Conservation (phyloP, 2,113 vertebrate species). For the Corydoras sp. region DNA sequence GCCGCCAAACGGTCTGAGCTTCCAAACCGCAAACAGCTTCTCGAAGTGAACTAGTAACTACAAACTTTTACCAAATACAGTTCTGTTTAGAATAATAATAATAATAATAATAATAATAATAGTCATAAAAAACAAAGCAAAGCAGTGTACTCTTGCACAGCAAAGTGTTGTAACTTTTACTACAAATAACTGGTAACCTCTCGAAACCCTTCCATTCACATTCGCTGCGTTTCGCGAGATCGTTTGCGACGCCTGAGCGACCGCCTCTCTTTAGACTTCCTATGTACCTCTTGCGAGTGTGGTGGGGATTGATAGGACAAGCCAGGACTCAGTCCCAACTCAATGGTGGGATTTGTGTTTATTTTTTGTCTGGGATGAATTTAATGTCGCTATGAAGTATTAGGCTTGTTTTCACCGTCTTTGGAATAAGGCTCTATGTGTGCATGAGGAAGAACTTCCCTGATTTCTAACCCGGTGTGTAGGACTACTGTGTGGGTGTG, state of each 20-base stretch:
- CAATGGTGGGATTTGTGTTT: constrained; percentile 25
- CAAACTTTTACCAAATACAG: constrained; percentile 98
- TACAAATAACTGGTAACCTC: constrained; percentile 73
- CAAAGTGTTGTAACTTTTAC: constrained; percentile 86
- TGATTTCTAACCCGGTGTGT: constrained; percentile 60
- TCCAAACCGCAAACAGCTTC: constrained; percentile 92
- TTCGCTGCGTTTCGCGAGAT: constrained; percentile 71
- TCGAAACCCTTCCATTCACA: constrained; percentile 81
- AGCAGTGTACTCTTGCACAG: constrained; percentile 94
- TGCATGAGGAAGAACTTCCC: constrained; percentile 66
- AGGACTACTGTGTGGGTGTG: constrained; percentile 18
- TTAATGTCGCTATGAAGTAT: constrained; percentile 20
- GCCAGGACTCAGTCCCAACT: constrained; percentile 32
- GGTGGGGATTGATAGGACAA: constrained; percentile 36
- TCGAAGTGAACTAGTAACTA: constrained; percentile 89
- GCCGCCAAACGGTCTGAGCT: constrained; percentile 88
- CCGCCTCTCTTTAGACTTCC: constrained; percentile 70
- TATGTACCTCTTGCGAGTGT: constrained; percentile 76
- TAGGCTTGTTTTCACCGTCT: constrained; percentile 50
- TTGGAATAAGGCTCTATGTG: constrained; percentile 69
- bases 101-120: too few species aligned
- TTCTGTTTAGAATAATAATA: constrained; percentile 81
- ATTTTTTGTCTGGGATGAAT: constrained; percentile 25
- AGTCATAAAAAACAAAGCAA: constrained; percentile 96
- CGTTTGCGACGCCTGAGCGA: constrained; percentile 50